phyloP scores from a whole-genome alignment of 2,888 invertebrate genomes.

The Aphidoletes aphidimyza region DNA sequence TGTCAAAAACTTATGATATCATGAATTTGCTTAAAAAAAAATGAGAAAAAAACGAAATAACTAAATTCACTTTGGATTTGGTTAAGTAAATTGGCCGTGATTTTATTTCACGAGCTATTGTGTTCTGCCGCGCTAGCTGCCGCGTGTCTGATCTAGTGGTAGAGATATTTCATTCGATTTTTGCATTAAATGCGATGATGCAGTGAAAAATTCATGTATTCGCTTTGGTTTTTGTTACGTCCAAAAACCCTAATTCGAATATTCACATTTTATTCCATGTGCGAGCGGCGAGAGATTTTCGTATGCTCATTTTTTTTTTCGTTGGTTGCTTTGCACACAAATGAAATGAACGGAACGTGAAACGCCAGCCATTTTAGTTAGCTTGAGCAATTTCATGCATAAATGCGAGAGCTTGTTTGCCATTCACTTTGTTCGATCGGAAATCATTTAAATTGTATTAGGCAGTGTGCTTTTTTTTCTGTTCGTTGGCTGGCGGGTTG shows the following conservation, averaged over 20 bases:
- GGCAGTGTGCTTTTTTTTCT: neutral
- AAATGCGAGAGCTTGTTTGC: slow-evolving; percentile 35
- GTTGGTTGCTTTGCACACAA: neutral
- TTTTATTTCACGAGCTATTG: neutral
- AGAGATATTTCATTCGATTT: neutral
- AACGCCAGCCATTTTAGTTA: slow-evolving; percentile 19
- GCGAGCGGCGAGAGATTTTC: neutral
- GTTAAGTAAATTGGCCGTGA: neutral
- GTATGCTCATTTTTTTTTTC: neutral
- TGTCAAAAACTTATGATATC: neutral
- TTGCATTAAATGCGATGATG: slow-evolving; percentile 24
- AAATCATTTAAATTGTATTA: slow-evolving; percentile 51
- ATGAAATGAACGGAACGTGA: slow-evolving; percentile 32
- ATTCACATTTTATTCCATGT: slow-evolving; percentile 19
- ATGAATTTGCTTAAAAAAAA: neutral
- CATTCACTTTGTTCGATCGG: slow-evolving; percentile 43
- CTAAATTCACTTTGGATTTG: too few species aligned
- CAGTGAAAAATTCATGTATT: slow-evolving; percentile 23
- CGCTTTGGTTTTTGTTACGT: neutral
- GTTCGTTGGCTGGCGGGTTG: neutral
- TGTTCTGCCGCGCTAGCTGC: too few species aligned
- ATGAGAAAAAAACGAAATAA: too few species aligned
- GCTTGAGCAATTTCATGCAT: slow-evolving; percentile 37
- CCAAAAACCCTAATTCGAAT: slow-evolving; percentile 8
- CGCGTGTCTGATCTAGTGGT: too few species aligned